Evolutionary conservation across 2,888 invertebrate genomes (phyloP), one percentile per base, ranked within the genome.

Genomic region (Lumbricus terrestris): DNA sequence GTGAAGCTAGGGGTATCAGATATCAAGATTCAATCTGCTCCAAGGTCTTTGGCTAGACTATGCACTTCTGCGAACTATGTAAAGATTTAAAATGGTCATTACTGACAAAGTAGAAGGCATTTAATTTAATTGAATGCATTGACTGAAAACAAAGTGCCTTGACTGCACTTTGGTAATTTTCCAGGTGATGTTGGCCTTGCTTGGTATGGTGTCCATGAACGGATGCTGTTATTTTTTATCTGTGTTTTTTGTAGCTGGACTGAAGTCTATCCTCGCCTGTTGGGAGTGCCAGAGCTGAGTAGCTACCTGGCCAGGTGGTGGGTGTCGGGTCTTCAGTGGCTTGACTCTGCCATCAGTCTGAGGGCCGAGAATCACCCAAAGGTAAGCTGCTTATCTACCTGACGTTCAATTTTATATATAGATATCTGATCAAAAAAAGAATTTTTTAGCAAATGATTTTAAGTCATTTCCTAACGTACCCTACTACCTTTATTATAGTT

Each of bases 201-300:
- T 1, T 69, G 69, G 11, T n/a, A 69, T n/a, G n/a, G 69, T n/a
- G n/a, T 69, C 69, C 69, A 69, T 69, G 69, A n/a, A n/a, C 29
- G 29, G 69, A 69, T 69, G 69, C 69, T 16, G 69, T 69, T 69
- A n/a, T 29, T 54, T 69, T 85, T 15, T 85, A 5, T 33, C 23
- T 85, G n/a, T n/a, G n/a, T 1, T 37, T 85, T 16, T 18, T 23
- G 34, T 16, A 85, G 85, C 35, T 85, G 85, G 85, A 85, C 85
- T 35, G 85, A 85, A 33, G 85, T 85, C 85, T 85, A 37, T 85
- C 85, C 85, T 37, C 85, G 37, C 23, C 35, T 85, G 35, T 1
- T 85, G 85, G 85, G 85, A 85, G 85, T 85, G 85, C 85, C 85
- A 35, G 85, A 85, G 34, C 35, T 85, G 34, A 85, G 85, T 16